Percentiles rank a stretch among this genome's conserved stretches.
Evolutionary conservation across 2,113 vertebrate genomes (phyloP).

Genomic region (Crotalus helleri): DNA sequence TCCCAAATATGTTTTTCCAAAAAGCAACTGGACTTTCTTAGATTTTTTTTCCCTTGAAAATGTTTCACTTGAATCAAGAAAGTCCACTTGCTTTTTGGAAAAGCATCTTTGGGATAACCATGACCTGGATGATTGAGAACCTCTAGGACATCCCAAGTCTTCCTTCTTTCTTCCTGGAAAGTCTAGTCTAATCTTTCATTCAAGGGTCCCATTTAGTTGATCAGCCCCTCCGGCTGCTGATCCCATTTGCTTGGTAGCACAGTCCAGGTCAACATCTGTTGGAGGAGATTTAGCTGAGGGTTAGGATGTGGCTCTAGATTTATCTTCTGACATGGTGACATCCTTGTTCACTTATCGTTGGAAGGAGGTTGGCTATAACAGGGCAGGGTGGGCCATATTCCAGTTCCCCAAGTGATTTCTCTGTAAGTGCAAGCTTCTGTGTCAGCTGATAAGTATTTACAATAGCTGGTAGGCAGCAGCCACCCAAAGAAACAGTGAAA

Average conservation of each 20-base stretch:
- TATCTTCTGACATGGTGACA: background rate
- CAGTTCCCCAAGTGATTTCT: background rate
- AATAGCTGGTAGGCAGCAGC: background rate
- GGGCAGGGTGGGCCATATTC: background rate
- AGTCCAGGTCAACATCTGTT: background rate
- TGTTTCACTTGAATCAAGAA: background rate
- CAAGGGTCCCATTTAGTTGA: background rate
- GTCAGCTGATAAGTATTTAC: too few relatives aligned
- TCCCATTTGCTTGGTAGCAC: background rate
- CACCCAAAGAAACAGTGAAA: background rate
- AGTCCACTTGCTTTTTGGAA: background rate
- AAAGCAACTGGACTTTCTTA: background rate
- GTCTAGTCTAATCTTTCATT: background rate
- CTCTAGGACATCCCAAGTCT: background rate
- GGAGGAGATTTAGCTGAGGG: background rate
- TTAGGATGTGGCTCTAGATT: background rate
- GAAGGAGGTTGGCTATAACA: background rate
- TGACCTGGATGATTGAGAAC: background rate
- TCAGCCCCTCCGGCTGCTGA: background rate
- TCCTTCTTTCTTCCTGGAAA: background rate
- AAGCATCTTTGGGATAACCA: background rate
- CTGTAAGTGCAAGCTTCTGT: background rate
- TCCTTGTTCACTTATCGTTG: background rate
- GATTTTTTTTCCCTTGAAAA: background rate
- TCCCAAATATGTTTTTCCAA: background rate